Conservation (phyloP, 2,113 vertebrate species). For the Odontesthes bonariensis region DNA sequence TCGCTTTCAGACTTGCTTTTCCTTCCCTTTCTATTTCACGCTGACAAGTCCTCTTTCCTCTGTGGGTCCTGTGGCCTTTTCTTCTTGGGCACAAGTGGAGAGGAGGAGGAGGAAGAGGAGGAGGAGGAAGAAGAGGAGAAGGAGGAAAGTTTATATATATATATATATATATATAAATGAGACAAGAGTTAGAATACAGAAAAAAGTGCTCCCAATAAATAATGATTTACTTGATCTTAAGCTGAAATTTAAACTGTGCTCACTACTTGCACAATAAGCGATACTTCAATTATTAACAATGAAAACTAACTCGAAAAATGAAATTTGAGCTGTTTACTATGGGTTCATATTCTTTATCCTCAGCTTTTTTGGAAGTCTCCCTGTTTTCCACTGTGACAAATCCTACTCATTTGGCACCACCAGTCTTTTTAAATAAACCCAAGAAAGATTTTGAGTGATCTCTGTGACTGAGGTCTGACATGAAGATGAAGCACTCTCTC, state of each 20-base stretch:
- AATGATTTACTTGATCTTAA: conserved; percentile 6
- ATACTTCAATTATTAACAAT: neutral
- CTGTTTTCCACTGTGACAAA: conserved; percentile 39
- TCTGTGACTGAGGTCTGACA: conserved; percentile 34
- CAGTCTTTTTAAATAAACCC: conserved; percentile 42
- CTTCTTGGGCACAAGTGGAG: conserved; percentile 2
- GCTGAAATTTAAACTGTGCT: neutral
- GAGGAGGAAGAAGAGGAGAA: neutral
- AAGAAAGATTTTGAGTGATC: conserved; percentile 23
- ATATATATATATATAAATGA: neutral
- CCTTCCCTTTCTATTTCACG: conserved; percentile 36
- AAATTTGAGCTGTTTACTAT: conserved; percentile 4
- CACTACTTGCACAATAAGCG: neutral
- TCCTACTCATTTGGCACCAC: conserved; percentile 36
- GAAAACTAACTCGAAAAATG: neutral
- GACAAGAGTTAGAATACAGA: neutral
- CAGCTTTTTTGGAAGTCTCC: conserved; percentile 27
- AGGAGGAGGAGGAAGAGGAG: no score
- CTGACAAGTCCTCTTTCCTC: conserved; percentile 48
- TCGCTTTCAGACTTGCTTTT: conserved; percentile 28
- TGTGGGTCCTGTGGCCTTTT: conserved; percentile 25
- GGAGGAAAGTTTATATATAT: neutral
- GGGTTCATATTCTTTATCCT: conserved; percentile 23
- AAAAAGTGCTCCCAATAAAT: neutral
- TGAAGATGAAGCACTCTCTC: conserved; percentile 38